A percentile compares a stretch with the other conserved stretches of the same genome.
These are phyloP conservation scores for Lepas anatifera DNA, from an alignment of 2,888 invertebrate species.

Conservation along the genomic window DNA sequence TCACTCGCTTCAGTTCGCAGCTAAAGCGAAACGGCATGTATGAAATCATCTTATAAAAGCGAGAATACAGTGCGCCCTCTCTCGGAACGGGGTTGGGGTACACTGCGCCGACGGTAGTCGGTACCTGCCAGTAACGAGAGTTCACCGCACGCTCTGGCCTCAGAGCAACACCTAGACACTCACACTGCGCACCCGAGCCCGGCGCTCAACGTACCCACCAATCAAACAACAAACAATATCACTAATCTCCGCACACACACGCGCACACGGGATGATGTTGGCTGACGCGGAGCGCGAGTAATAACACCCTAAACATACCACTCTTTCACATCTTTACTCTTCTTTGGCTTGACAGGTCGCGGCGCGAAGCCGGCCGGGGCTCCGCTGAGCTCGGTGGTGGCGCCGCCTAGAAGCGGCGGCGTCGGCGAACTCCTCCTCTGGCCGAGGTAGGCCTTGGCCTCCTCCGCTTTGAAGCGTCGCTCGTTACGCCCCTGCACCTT, in stretches of 20 bases:
- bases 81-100: neutral
- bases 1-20: no score
- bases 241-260: neutral
- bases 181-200: no score
- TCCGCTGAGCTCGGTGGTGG: conserved; percentile 39
- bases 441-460: conserved; percentile 51
- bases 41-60: conserved; percentile 12
- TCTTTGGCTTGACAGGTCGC: conserved; percentile 45
- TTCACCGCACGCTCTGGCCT: neutral
- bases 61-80: neutral
- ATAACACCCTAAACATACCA: conserved; percentile 87
- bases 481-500: conserved; percentile 75
- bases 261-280: no score
- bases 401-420: conserved; percentile 22
- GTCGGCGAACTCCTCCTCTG: conserved; percentile 31
- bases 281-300: no score
- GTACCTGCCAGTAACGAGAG: neutral
- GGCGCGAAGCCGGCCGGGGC: conserved; percentile 61
- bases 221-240: neutral
- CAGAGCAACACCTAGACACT: no score
- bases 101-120: neutral
- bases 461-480: conserved; percentile 86
- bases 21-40: neutral
- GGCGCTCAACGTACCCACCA: no score
- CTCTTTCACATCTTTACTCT: conserved; percentile 82